phyloP scores from a whole-genome alignment of 2,888 invertebrate genomes.

The Neoscelio sp. region DNA sequence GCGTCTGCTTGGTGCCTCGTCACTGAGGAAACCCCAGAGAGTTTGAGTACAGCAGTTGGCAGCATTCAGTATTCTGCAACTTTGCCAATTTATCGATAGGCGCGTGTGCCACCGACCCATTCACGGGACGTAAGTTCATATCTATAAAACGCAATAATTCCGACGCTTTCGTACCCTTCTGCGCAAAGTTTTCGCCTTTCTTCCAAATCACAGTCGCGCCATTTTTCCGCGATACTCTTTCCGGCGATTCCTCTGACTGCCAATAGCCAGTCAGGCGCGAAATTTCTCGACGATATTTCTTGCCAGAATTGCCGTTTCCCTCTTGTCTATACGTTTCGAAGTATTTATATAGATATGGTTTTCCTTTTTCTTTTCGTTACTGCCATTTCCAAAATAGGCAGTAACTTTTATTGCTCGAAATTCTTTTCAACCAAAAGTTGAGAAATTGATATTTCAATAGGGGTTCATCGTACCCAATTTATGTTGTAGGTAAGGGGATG shows the following conservation, averaged over 20 bases:
- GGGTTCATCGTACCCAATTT: constrained; percentile 18
- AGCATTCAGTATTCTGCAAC: constrained; percentile 78
- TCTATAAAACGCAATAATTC: constrained; percentile 63
- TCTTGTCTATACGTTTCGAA: constrained; percentile 56
- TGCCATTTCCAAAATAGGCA: constrained; percentile 52
- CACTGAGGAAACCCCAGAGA: constrained; percentile 66
- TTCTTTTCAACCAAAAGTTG: constrained; percentile 43
- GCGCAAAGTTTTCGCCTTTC: constrained; percentile 61
- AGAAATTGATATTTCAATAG: constrained; percentile 52
- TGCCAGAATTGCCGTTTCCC: constrained; percentile 61
- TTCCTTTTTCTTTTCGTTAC: constrained; percentile 48
- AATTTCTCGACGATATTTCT: constrained; percentile 66
- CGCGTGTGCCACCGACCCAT: constrained; percentile 67
- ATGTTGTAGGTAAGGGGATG: not conserved
- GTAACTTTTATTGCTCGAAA: constrained; percentile 50
- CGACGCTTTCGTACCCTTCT: constrained; percentile 51
- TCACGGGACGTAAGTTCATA: constrained; percentile 54
- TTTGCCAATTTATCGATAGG: constrained; percentile 77
- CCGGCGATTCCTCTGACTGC: constrained; percentile 59
- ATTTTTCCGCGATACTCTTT: constrained; percentile 64
- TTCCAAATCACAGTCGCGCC: constrained; percentile 64
- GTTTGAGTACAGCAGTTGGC: constrained; percentile 75
- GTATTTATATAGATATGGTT: constrained; percentile 62
- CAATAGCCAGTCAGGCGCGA: constrained; percentile 65
- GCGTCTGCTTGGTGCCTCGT: constrained; percentile 19